Conservation (phyloP, 2,888 invertebrate species). For the Watsonalla cultraria region DNA sequence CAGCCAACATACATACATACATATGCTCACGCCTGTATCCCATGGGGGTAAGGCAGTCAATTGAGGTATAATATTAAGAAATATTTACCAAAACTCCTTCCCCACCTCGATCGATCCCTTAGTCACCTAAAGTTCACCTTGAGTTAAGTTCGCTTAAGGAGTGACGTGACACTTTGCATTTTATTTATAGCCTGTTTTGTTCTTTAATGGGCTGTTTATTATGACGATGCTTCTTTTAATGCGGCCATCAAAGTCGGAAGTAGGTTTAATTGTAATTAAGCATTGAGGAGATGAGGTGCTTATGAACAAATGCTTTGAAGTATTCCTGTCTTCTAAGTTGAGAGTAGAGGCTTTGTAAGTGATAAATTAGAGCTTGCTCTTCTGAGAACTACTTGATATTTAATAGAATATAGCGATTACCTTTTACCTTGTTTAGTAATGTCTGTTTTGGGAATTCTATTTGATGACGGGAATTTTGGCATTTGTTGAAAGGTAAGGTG, state of each 20-base stretch:
- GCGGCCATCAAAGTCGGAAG: not conserved
- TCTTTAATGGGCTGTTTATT: constrained; percentile 24
- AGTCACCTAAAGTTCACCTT: not conserved
- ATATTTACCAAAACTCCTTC: not conserved
- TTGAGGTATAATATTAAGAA: no score
- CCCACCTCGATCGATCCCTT: not conserved
- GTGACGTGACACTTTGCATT: constrained; percentile 18
- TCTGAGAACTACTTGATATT: not conserved
- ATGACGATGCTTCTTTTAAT: constrained; percentile 15
- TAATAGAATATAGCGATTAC: not conserved
- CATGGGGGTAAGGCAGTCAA: no score
- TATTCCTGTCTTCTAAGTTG: not conserved
- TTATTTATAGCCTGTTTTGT: constrained; percentile 25
- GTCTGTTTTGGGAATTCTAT: no score
- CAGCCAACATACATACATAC: no score
- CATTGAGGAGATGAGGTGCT: not conserved
- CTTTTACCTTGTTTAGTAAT: not conserved
- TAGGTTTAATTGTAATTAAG: not conserved
- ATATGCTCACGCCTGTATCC: no score
- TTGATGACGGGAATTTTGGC: no score
- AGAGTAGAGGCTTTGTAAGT: not conserved
- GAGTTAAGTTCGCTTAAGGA: constrained; percentile 12
- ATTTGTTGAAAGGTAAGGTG: no score
- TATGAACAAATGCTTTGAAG: constrained; percentile 1
- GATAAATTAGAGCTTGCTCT: not conserved